phyloP scores from a whole-genome alignment of 2,113 vertebrate genomes.

The Oncorhynchus mykiss region DNA sequence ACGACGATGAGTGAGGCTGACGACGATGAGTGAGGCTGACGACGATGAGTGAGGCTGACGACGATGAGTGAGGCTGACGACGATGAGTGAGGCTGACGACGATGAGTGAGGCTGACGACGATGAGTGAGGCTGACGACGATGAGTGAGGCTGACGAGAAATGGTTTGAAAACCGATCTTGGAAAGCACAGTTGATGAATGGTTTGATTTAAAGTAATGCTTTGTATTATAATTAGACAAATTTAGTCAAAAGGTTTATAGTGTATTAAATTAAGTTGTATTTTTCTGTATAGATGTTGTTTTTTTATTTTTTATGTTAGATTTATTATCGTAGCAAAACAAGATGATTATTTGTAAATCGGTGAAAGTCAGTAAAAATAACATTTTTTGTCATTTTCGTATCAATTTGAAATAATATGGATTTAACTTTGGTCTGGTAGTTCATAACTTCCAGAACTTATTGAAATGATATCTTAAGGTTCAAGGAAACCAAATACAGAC shows the following conservation, averaged over 20 bases:
- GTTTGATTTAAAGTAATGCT: conserved; percentile 63
- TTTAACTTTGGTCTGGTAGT: conserved; percentile 68
- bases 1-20: conserved; percentile 20
- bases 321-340: conserved; percentile 72
- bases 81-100: conserved; percentile 19
- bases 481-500: conserved; percentile 45
- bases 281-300: conserved; percentile 80
- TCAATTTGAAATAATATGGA: conserved; percentile 55
- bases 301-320: conserved; percentile 68
- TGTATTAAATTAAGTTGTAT: conserved; percentile 82
- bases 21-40: conserved; percentile 19
- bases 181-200: conserved; percentile 66
- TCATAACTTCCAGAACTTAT: conserved; percentile 59
- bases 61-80: conserved; percentile 20
- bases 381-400: conserved; percentile 63
- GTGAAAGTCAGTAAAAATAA: conserved; percentile 48
- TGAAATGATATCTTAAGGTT: conserved; percentile 63
- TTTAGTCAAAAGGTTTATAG: conserved; percentile 77
- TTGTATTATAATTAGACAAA: conserved; percentile 76
- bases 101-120: conserved; percentile 20
- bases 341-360: conserved; percentile 62
- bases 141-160: conserved; percentile 55
- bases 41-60: conserved; percentile 20
- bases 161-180: conserved; percentile 59
- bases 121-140: conserved; percentile 21